These are phyloP conservation scores for Acleris laterana DNA, from an alignment of 2,888 invertebrate species.

Conservation along the genomic window DNA sequence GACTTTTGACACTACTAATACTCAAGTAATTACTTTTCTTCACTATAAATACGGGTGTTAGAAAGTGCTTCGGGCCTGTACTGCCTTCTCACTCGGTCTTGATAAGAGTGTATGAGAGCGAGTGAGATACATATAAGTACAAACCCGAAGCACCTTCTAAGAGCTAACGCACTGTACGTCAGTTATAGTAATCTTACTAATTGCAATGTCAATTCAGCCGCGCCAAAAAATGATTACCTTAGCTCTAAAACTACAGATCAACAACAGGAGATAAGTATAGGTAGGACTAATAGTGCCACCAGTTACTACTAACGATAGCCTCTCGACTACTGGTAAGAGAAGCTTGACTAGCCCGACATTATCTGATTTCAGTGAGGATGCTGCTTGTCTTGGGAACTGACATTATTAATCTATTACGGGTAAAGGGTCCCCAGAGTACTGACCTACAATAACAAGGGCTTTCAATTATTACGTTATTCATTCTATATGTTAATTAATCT, in stretches of 20 bases:
- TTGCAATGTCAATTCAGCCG: not conserved
- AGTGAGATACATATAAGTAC: too few species aligned
- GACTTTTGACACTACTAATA: too few species aligned
- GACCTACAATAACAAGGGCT: slow-evolving; percentile 41
- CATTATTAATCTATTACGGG: slow-evolving; percentile 22
- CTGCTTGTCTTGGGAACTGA: not conserved
- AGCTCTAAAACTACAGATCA: slow-evolving; percentile 46
- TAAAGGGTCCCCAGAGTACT: slow-evolving; percentile 52
- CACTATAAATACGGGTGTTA: too few species aligned
- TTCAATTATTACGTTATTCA: slow-evolving; percentile 20
- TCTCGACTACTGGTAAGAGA: slow-evolving; percentile 42
- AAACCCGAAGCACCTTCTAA: too few species aligned
- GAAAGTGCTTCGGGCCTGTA: too few species aligned
- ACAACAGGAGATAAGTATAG: slow-evolving; percentile 51
- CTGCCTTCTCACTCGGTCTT: too few species aligned
- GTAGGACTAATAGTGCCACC: slow-evolving; percentile 45
- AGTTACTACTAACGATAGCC: slow-evolving; percentile 46
- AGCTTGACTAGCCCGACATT: slow-evolving; percentile 58
- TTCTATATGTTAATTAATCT: slow-evolving; percentile 12
- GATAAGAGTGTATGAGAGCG: too few species aligned
- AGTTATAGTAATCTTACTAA: not conserved
- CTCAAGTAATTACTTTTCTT: too few species aligned
- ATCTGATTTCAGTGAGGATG: slow-evolving; percentile 21
- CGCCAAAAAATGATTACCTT: slow-evolving; percentile 9
- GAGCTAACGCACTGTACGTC: too few species aligned